Evolutionary conservation across 2,797 vertebrate genomes (phyloP).

Genomic region (Malacoctenus gilli): DNA sequence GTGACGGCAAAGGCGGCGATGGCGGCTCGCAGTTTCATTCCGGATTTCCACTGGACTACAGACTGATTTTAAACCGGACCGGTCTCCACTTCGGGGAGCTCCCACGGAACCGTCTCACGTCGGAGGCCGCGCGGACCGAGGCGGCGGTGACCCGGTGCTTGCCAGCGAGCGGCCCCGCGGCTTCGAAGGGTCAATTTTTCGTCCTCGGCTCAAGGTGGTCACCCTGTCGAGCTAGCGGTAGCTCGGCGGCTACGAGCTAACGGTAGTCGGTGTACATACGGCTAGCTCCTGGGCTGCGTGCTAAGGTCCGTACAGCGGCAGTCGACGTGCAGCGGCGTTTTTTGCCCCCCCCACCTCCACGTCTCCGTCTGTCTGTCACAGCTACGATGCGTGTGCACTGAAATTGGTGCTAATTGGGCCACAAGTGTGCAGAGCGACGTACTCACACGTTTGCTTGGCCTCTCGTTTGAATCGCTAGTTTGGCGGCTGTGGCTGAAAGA

Average conservation of each 20-base stretch:
- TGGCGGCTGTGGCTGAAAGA: slow-evolving; percentile 65
- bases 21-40: slow-evolving; percentile 86
- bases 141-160: slow-evolving; percentile 21
- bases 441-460: slow-evolving; percentile 76
- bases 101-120: slow-evolving; percentile 29
- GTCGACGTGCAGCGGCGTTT: too few relatives aligned
- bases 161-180: slow-evolving; percentile 29
- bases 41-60: slow-evolving; percentile 82
- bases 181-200: slow-evolving; percentile 62
- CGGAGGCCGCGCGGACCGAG: slow-evolving; percentile 23
- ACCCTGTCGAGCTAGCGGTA: slow-evolving; percentile 77
- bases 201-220: slow-evolving; percentile 77
- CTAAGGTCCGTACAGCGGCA: slow-evolving; percentile 56
- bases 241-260: slow-evolving; percentile 68
- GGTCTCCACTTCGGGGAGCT: slow-evolving; percentile 70
- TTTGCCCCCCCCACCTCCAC: slow-evolving; percentile 22
- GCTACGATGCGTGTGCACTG: slow-evolving; percentile 36
- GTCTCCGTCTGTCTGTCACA: slow-evolving; percentile 26
- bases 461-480: slow-evolving; percentile 61
- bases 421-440: slow-evolving; percentile 75
- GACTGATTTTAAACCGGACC: slow-evolving; percentile 73
- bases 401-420: slow-evolving; percentile 49
- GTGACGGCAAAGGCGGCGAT: slow-evolving; percentile 81
- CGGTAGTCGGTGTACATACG: slow-evolving; percentile 48
- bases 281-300: slow-evolving; percentile 70